Evolutionary conservation across 35 echinoderm and acorn worm species (phyloP).

Genomic region (Lytechinus pictus): DNA sequence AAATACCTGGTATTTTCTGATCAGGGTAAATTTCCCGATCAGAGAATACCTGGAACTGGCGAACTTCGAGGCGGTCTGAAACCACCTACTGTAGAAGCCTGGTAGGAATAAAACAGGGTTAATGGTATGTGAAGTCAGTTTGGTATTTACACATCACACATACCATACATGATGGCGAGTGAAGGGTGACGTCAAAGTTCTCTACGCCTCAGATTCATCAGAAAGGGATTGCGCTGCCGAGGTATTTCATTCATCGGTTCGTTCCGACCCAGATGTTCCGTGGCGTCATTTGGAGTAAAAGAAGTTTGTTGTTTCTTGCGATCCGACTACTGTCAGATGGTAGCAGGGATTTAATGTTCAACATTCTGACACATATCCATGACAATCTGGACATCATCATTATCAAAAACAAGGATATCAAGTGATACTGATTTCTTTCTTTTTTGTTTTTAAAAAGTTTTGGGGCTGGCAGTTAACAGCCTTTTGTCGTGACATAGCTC

Average conservation of each 20-base stretch:
- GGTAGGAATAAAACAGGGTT: background rate
- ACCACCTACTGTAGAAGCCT: no score
- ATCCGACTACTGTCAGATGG: background rate
- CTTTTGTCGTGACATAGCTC: no score
- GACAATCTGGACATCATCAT: background rate
- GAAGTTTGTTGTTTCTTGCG: background rate
- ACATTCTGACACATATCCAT: background rate
- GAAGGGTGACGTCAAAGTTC: background rate
- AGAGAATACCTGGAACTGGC: no score
- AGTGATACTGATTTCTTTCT: no score
- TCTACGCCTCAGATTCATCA: background rate
- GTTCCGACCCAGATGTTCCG: background rate
- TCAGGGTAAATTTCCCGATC: no score
- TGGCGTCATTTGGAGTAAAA: background rate
- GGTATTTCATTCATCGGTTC: background rate
- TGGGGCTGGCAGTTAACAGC: no score
- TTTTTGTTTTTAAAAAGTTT: no score
- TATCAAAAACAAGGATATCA: no score
- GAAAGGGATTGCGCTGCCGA: background rate
- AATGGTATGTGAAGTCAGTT: slow-evolving; percentile 3
- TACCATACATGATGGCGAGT: slow-evolving; percentile 16
- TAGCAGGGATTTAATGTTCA: background rate
- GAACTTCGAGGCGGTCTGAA: no score
- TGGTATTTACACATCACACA: slow-evolving; percentile 3
- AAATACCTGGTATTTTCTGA: no score